Evolutionary conservation across 2,113 vertebrate species (phyloP).

Genomic region (Nesoenas mayeri): DNA sequence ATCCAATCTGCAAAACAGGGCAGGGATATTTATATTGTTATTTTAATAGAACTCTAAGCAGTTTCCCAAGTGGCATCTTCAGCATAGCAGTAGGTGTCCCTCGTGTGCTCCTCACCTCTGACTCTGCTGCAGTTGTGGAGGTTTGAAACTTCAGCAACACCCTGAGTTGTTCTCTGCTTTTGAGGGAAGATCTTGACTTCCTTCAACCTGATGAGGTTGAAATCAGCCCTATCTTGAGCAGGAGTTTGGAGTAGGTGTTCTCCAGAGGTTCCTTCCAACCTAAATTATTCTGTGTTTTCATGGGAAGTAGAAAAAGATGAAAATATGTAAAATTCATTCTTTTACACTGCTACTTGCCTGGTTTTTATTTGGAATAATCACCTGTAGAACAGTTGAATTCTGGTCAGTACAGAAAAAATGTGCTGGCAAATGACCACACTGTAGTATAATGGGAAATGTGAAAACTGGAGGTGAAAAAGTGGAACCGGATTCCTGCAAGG

Average conservation of each 20-base stretch:
- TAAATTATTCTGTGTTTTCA: background rate
- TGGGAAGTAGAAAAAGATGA: background rate
- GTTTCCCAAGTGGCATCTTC: background rate
- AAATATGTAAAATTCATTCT: background rate
- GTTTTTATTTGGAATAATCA: background rate
- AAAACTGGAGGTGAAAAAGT: background rate
- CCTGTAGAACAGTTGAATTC: background rate
- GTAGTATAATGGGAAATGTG: background rate
- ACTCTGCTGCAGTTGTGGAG: background rate
- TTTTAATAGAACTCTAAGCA: background rate
- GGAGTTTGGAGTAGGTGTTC: background rate
- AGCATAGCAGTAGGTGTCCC: rapidly evolving
- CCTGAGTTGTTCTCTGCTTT: background rate
- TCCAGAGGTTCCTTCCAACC: background rate
- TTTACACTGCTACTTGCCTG: background rate
- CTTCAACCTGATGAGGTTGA: background rate
- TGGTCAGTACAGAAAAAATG: background rate
- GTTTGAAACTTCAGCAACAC: background rate
- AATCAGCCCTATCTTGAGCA: background rate
- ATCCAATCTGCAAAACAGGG: background rate
- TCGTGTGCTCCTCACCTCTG: background rate
- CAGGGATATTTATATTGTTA: background rate
- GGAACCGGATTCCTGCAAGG: background rate
- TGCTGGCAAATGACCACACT: background rate
- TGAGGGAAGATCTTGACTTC: background rate